phyloP scores from a whole-genome alignment of 2,888 invertebrate genomes.

The Drosophila greeni region DNA sequence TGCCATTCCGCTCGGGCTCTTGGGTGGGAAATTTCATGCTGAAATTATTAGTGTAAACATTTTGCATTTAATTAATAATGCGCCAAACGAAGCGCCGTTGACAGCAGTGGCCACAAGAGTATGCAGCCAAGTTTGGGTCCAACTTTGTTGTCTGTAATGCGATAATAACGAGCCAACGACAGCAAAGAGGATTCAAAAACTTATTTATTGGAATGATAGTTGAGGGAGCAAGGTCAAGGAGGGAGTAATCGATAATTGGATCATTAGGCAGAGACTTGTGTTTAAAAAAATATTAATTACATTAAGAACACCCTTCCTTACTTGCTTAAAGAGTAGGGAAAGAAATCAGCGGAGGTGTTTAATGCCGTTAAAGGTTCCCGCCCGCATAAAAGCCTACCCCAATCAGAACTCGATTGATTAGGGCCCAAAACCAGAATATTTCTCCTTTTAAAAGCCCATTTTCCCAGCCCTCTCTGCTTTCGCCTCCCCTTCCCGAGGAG shows the following conservation, averaged over 20 bases:
- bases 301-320: background rate
- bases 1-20: slow-evolving; percentile 22
- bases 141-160: slow-evolving; percentile 50
- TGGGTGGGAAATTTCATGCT: slow-evolving; percentile 59
- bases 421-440: slow-evolving; percentile 1
- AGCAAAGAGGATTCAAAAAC: background rate
- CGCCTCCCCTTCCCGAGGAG: slow-evolving; percentile 22
- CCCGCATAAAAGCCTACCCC: slow-evolving; percentile 7
- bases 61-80: slow-evolving; percentile 75
- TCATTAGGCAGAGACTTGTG: too few species aligned
- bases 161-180: slow-evolving; percentile 61
- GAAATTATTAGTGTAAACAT: slow-evolving; percentile 75
- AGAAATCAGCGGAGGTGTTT: background rate
- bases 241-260: background rate
- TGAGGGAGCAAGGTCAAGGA: background rate
- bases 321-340: background rate
- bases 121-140: slow-evolving; percentile 27
- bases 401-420: slow-evolving; percentile 14
- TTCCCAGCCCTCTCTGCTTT: background rate
- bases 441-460: background rate
- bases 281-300: too few species aligned
- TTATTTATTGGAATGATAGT: slow-evolving; percentile 5
- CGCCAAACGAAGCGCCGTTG: slow-evolving; percentile 32
- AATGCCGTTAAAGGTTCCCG: slow-evolving; percentile 1
- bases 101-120: slow-evolving; percentile 25